Conservation (phyloP, 2,888 invertebrate genomes). For the Ditylenchus weischeri region DNA sequence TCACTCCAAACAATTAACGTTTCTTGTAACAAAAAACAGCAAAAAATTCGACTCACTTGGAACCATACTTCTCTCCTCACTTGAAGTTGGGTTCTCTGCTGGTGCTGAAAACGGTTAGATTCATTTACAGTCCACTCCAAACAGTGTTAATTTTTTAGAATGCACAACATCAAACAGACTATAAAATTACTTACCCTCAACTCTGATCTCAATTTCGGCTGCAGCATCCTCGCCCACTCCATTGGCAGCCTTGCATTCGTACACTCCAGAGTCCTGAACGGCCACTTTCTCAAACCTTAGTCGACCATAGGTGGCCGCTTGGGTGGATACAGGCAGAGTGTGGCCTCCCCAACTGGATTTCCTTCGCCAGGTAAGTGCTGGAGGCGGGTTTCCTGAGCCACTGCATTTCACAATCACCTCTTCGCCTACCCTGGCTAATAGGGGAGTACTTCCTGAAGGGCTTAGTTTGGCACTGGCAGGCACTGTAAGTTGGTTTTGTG, state of each 20-base stretch:
- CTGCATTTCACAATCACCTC: constrained; percentile 38
- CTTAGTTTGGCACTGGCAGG: constrained; percentile 22
- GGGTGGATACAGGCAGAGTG: neutral
- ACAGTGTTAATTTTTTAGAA: too few species aligned
- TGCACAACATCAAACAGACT: neutral
- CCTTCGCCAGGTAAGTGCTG: constrained; percentile 39
- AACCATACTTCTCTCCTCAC: too few species aligned
- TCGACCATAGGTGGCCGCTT: constrained; percentile 7
- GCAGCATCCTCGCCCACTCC: constrained; percentile 17
- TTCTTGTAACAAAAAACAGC: too few species aligned
- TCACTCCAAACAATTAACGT: too few species aligned
- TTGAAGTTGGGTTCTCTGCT: too few species aligned
- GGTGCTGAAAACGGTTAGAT: too few species aligned
- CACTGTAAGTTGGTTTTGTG: constrained; percentile 13
- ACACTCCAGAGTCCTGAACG: constrained; percentile 25
- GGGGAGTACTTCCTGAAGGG: neutral
- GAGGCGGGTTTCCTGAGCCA: constrained; percentile 48
- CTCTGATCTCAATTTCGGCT: constrained; percentile 22
- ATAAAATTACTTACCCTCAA: constrained; percentile 19
- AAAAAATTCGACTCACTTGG: too few species aligned
- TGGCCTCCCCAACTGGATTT: constrained; percentile 4
- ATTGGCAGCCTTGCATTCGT: constrained; percentile 27
- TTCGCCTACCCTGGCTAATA: constrained; percentile 25
- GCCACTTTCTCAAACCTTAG: constrained; percentile 13
- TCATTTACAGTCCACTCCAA: too few species aligned